phyloP scores from a whole-genome alignment of 2,113 vertebrate species.

The Vulpes vulpes region DNA sequence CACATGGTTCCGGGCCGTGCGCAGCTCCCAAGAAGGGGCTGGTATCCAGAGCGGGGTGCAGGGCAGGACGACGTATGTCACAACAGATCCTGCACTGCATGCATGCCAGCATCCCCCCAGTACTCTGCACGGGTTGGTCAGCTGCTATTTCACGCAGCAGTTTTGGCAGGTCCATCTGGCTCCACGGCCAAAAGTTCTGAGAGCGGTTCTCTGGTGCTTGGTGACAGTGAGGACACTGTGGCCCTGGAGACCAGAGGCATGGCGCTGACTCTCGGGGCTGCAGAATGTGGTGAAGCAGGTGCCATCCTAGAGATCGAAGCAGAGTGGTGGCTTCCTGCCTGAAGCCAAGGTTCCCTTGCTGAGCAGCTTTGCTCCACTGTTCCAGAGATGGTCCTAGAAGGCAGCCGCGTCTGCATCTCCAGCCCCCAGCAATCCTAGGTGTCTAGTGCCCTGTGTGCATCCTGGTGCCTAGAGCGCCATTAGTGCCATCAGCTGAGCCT shows the following conservation, averaged over 20 bases:
- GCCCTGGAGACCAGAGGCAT: background rate
- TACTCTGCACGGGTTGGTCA: rapidly evolving
- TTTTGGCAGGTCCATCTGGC: background rate
- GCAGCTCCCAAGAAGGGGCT: no score
- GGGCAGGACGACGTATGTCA: rapidly evolving
- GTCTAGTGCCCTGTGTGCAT: background rate
- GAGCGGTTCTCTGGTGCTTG: rapidly evolving
- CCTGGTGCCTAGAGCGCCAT: rapidly evolving
- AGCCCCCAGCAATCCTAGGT: background rate
- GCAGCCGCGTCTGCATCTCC: background rate
- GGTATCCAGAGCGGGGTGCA: background rate
- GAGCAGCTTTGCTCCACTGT: background rate
- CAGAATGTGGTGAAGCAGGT: background rate
- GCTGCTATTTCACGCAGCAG: background rate
- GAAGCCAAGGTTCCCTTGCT: background rate
- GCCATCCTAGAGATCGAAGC: rapidly evolving
- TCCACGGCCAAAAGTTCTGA: no score
- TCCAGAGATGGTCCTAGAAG: background rate
- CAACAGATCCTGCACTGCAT: rapidly evolving
- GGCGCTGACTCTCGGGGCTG: background rate
- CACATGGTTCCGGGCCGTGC: no score
- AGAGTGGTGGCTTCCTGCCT: background rate
- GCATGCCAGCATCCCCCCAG: background rate
- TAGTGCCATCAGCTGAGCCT: background rate
- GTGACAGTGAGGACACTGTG: background rate